Percentiles rank a stretch among this genome's conserved stretches.
These are phyloP conservation scores for Neofelis nebulosa DNA, from an alignment of 2,113 vertebrate species.

Conservation along the genomic window DNA sequence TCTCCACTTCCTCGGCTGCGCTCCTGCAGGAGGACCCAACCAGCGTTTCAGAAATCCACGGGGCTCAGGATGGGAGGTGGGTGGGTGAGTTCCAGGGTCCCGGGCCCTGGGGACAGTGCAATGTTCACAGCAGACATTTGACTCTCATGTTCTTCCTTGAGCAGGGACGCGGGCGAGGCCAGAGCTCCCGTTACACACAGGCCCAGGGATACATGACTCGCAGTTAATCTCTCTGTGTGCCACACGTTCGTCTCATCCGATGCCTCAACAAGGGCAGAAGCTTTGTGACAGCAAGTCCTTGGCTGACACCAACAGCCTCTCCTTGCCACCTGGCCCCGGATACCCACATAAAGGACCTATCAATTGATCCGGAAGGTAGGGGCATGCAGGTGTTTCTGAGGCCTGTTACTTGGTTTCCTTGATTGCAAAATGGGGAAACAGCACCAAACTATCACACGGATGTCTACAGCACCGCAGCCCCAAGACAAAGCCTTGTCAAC, in stretches of 20 bases:
- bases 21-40: too few relatives aligned
- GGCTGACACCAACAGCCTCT: not conserved
- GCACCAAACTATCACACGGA: not conserved
- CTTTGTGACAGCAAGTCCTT: not conserved
- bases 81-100: not conserved
- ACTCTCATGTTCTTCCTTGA: not conserved
- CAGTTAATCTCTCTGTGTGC: not conserved
- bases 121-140: not conserved
- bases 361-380: not conserved
- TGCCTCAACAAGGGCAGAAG: not conserved
- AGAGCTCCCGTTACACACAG: not conserved
- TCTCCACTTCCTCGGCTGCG: accelerated
- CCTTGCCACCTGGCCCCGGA: not conserved
- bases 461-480: not conserved
- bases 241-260: not conserved
- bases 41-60: not conserved
- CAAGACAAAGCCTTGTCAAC: not conserved
- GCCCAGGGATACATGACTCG: not conserved
- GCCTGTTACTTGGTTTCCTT: not conserved
- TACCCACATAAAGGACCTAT: not conserved
- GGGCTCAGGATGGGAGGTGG: not conserved
- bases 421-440: not conserved
- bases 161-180: not conserved
- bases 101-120: not conserved
- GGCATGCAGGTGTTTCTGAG: not conserved